Evolutionary conservation across 2,113 vertebrate species (phyloP).

Genomic region (Brachyhypopomus gauderio): DNA sequence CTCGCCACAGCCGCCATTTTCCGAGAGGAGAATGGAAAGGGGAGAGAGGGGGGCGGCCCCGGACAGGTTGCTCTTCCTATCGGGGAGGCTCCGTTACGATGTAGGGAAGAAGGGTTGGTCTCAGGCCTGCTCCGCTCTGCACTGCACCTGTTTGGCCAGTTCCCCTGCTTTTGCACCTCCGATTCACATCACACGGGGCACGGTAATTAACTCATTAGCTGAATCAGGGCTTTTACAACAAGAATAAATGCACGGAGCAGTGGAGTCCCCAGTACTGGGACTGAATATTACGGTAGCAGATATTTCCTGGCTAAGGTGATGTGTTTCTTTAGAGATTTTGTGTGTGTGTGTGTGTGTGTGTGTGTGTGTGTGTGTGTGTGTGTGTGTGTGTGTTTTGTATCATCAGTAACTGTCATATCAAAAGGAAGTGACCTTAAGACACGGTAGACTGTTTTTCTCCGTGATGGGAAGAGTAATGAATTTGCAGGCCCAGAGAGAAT

Average conservation of each 20-base stretch:
- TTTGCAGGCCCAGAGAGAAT: neutral
- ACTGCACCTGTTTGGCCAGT: neutral
- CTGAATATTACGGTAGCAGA: neutral
- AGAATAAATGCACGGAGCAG: neutral
- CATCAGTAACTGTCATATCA: neutral
- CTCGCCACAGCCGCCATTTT: slow-evolving; percentile 6
- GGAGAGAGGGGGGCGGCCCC: too few relatives aligned
- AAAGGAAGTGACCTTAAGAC: slow-evolving; percentile 9
- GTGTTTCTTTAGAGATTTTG: neutral
- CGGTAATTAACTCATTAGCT: slow-evolving; percentile 21
- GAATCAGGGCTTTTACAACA: slow-evolving; percentile 14
- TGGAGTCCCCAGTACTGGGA: neutral
- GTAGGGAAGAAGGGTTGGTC: neutral
- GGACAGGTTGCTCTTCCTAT: neutral
- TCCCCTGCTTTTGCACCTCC: slow-evolving; percentile 5
- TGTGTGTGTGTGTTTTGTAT: neutral
- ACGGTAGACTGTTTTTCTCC: slow-evolving; percentile 6
- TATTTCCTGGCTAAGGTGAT: neutral
- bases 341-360: too few relatives aligned
- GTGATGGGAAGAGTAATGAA: slow-evolving; percentile 6
- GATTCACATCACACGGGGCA: slow-evolving; percentile 9
- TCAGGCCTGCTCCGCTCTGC: neutral
- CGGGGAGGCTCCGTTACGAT: slow-evolving; percentile 3
- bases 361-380: too few relatives aligned
- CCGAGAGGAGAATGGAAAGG: slow-evolving; percentile 5